A percentile compares a stretch with the other conserved stretches of the same genome.
Conservation (phyloP, 2,888 invertebrate species). For the Labia minor region DNA sequence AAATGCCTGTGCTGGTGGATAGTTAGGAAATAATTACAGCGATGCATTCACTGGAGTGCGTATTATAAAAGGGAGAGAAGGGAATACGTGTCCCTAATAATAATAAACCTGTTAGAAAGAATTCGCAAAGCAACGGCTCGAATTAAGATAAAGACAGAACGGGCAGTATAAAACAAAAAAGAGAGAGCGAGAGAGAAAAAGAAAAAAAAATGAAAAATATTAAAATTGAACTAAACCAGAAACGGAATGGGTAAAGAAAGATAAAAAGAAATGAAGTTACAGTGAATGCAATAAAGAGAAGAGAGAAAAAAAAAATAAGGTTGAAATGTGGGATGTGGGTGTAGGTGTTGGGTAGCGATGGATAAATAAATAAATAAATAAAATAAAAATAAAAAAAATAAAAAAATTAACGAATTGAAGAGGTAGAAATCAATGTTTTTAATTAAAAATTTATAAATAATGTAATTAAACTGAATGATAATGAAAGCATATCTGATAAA, state of each 20-base stretch:
- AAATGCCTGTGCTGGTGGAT: not conserved
- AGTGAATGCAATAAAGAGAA: not conserved
- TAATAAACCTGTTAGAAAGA: conserved; percentile 1
- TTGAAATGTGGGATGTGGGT: not conserved
- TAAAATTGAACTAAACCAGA: conserved; percentile 13
- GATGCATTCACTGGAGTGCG: not conserved
- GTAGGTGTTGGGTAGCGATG: too few relatives aligned
- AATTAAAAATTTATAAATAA: not conserved
- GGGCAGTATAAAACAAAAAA: too few relatives aligned
- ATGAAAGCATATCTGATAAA: too few relatives aligned
- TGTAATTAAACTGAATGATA: not conserved
- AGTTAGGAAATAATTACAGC: conserved; percentile 8
- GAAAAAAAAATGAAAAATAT: not conserved
- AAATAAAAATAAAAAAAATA: too few relatives aligned
- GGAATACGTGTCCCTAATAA: not conserved
- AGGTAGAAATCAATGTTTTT: conserved; percentile 1
- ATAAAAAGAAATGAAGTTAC: conserved; percentile 8
- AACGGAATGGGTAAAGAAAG: not conserved
- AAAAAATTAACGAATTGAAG: too few relatives aligned
- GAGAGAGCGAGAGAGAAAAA: too few relatives aligned
- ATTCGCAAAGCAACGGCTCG: not conserved
- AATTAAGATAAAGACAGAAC: not conserved
- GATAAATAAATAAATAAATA: too few relatives aligned
- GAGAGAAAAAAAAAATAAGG: not conserved
- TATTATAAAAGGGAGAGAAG: not conserved